Evolutionary conservation across 2,888 invertebrate species (phyloP), one percentile per base, ranked within the genome.

Genomic region (Vanessa cardui): DNA sequence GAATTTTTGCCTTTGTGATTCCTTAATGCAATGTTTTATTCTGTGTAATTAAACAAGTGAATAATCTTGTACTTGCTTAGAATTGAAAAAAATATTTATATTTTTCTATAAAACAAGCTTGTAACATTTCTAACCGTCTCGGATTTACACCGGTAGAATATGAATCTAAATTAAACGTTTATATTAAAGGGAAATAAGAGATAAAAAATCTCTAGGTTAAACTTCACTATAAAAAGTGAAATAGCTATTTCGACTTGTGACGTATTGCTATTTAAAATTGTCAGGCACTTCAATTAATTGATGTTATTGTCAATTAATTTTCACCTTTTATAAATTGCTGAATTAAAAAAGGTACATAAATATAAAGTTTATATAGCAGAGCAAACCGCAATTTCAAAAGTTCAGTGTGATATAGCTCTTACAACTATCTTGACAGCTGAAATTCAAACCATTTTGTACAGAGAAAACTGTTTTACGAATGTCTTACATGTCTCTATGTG

Each of bases 1-100:
- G 64, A 62, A 69, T 62, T 58, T 67, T 56, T 21, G 58, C 64
- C 56, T 58, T 69, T 66, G 66, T 66, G 64, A 62, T 71, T 66
- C 54, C 56, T 66, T 64, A 64, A 69, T 69, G 58, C 39, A 60
- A 65, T 58, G 20, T 60, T 45, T 58, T 58, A 46, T 58, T 62
- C 33, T 46, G 60, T 58, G 31, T 58, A 68, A 62, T 68, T 64
- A 65, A 65, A 60, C 45, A 60, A 65, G 18, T 60, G 54, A 59
- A 49, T 59, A 39, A 56, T 65, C 20, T 60, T 65, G 52, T 60
- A 54, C 39, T 26, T 26, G 45, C 16, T 31, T 15, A 16, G 26
- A 31, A 16, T 16, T 54, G 31, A 31, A 16, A n/a, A 18, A 49
- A 49, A 18, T 49, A 20, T 18, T 49, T 49, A 6, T 49, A 18